A percentile compares a stretch with the other conserved stretches of the same genome.
phyloP scores from a whole-genome alignment of 1,140 invertebrate genomes.

The Parasteatoda tepidariorum region DNA sequence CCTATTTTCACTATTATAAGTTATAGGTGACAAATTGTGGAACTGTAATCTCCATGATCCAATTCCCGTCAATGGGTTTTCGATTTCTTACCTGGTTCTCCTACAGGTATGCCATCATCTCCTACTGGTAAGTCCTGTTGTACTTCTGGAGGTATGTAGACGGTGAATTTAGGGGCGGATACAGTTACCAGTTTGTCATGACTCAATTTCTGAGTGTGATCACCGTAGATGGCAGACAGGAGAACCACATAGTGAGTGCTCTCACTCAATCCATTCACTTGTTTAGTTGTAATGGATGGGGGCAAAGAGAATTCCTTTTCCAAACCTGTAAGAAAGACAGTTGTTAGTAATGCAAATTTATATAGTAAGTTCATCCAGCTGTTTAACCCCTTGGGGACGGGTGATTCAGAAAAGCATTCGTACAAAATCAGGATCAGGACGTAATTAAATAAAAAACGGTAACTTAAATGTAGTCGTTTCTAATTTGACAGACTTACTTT shows the following conservation, averaged over 20 bases:
- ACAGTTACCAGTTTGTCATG: conserved; percentile 36
- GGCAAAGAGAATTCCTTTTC: conserved; percentile 46
- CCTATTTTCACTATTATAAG: too few relatives aligned
- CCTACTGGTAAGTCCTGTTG: conserved; percentile 44
- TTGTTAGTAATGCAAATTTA: background rate
- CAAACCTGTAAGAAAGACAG: conserved; percentile 11
- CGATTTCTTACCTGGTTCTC: conserved; percentile 40
- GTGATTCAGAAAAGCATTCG: too few relatives aligned
- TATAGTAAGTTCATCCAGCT: too few relatives aligned
- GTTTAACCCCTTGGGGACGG: too few relatives aligned
- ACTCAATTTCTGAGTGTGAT: background rate
- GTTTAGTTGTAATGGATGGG: conserved; percentile 17
- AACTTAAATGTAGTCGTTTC: too few relatives aligned
- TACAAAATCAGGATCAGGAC: too few relatives aligned
- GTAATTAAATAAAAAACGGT: too few relatives aligned
- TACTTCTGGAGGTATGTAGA: conserved; percentile 6
- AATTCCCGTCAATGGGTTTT: too few relatives aligned
- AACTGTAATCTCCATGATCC: too few relatives aligned
- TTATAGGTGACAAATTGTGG: too few relatives aligned
- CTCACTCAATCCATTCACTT: conserved; percentile 9
- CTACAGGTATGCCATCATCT: conserved; percentile 31
- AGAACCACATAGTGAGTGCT: conserved; percentile 48
- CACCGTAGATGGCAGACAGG: conserved; percentile 49
- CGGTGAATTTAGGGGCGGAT: conserved; percentile 49
- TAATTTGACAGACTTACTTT: too few relatives aligned